Evolutionary conservation across 2,888 invertebrate genomes (phyloP), one percentile per base, ranked within the genome.

Genomic region (Archips crataeganus): DNA sequence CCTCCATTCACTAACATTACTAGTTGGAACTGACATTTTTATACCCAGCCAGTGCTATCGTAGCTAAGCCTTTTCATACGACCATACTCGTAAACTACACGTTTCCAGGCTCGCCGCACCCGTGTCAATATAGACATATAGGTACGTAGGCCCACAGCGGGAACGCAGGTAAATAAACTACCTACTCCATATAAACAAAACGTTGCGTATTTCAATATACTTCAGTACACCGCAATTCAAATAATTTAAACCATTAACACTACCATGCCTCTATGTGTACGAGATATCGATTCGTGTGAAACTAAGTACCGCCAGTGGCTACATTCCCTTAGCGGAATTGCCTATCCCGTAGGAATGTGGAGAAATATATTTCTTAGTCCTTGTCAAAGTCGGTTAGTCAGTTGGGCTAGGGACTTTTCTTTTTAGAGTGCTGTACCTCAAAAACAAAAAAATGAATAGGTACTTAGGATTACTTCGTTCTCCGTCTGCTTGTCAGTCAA

Each of bases 91-190:
- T 54, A 84, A 82, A 86, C 81, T 81, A 79, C 77, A 77, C 76
- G 76, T 79, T 81, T 78, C 73, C 79, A 47, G 62, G 54, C 62
- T 49, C 51, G 78, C 79, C 81, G 74, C 81, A 83, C 85, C 85
- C 84, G 74, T 80, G 84, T 86, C 86, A 85, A 86, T 84, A 87
- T 77, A 77, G 84, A 83, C 80, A 77, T 76, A 77, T 75, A 73
- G 45, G 62, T 67, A 69, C 66, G 76, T 71, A 76, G 54, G 54
- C 32, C 57, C 32, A 32, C 57, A 32, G 32, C 70, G 75, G 69
- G 75, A 70, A 68, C 69, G 63, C 60, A 70, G 69, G 67, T 69
- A 75, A 82, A 77, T 81, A 81, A 82, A 83, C 82, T 79, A 80
- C 74, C 82, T 79, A 80, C 73, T 78, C 75, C 61, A 76, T 66